These are phyloP conservation scores for Pelecanoides urinatrix DNA, from an alignment of 2,113 vertebrate genomes.

Conservation along the genomic window DNA sequence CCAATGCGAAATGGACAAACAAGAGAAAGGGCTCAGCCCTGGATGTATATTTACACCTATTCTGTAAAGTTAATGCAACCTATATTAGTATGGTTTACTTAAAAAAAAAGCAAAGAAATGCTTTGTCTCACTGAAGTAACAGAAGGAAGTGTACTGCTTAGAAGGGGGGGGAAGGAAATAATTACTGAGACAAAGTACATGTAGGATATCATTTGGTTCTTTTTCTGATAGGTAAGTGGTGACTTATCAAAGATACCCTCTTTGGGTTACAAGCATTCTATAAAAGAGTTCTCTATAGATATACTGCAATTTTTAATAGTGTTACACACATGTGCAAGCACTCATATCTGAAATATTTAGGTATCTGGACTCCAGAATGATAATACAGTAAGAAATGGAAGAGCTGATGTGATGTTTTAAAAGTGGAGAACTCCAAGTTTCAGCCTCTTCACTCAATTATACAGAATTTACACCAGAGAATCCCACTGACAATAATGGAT, in stretches of 20 bases:
- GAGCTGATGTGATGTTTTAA: neutral
- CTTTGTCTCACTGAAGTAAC: neutral
- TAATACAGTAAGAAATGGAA: neutral
- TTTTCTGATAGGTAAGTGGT: neutral
- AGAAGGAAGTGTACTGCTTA: neutral
- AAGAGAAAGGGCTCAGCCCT: neutral
- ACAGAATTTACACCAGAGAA: neutral
- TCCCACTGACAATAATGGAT: neutral
- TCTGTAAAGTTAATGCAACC: neutral
- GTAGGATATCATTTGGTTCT: neutral
- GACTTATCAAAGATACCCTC: neutral
- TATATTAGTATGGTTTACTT: neutral
- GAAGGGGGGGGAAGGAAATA: neutral
- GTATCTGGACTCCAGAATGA: neutral
- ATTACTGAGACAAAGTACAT: accelerated
- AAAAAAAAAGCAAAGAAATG: neutral
- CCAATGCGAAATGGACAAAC: neutral
- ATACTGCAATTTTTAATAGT: neutral
- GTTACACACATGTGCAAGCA: neutral
- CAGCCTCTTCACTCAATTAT: neutral
- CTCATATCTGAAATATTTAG: neutral
- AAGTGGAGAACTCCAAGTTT: neutral
- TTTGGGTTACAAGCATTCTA: accelerated
- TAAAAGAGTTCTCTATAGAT: neutral
- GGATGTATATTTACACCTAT: neutral